These are phyloP conservation scores for Nothobranchius furzeri DNA, from an alignment of 2,113 vertebrate genomes.

Conservation along the genomic window DNA sequence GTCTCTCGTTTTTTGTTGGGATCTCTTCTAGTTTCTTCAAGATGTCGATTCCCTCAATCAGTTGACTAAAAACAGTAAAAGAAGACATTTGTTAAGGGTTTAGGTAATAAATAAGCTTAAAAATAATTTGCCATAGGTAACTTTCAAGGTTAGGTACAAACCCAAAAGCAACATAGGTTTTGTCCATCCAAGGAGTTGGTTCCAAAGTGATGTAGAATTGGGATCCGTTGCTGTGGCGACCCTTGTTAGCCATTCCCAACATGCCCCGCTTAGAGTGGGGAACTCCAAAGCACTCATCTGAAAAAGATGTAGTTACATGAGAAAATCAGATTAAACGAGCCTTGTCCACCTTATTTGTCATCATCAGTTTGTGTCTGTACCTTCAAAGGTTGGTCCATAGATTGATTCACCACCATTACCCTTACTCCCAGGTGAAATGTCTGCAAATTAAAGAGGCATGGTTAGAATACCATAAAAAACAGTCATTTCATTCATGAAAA, in stretches of 20 bases:
- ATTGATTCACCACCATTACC: slow-evolving; percentile 85
- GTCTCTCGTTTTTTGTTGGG: slow-evolving; percentile 83
- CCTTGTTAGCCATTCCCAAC: slow-evolving; percentile 88
- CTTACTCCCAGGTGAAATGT: slow-evolving; percentile 80
- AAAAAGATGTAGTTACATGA: not conserved
- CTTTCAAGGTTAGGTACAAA: slow-evolving; percentile 56
- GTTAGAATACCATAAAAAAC: not conserved
- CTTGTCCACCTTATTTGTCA: not conserved
- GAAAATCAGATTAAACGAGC: not conserved
- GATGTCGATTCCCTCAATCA: slow-evolving; percentile 84
- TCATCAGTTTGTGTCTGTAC: slow-evolving; percentile 48
- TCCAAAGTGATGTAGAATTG: slow-evolving; percentile 93
- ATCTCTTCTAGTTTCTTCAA: slow-evolving; percentile 82
- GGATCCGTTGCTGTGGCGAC: slow-evolving; percentile 85
- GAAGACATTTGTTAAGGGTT: not conserved
- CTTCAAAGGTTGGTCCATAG: slow-evolving; percentile 86
- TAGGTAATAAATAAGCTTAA: not conserved
- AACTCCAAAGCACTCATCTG: slow-evolving; percentile 88
- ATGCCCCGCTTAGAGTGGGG: slow-evolving; percentile 83
- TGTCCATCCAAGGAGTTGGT: slow-evolving; percentile 83
- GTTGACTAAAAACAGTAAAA: slow-evolving; percentile 74
- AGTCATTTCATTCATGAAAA: too few species aligned
- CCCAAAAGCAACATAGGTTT: slow-evolving; percentile 90
- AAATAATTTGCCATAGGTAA: not conserved
- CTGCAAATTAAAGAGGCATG: slow-evolving; percentile 65